phyloP scores from a whole-genome alignment of 2,888 invertebrate genomes.

The Amorpha juglandis region DNA sequence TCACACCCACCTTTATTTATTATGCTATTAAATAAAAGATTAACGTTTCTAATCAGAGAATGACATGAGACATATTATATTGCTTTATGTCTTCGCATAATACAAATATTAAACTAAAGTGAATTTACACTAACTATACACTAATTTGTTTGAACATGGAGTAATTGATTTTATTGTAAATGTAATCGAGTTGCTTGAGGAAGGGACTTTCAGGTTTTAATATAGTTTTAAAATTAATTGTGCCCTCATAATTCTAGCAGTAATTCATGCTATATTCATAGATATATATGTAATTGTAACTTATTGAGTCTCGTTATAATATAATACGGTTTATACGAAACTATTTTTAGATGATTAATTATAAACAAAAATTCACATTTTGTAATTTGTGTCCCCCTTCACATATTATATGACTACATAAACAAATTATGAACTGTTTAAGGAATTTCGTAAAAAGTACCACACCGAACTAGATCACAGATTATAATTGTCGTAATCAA shows the following conservation, averaged over 20 bases:
- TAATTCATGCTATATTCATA: background rate
- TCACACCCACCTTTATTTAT: background rate
- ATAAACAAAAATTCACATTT: background rate
- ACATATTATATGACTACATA: background rate
- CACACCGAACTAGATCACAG: slow-evolving; percentile 1
- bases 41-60: background rate
- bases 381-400: no score
- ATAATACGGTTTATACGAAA: background rate
- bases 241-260: background rate
- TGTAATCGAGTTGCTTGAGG: slow-evolving; percentile 1
- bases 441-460: background rate
- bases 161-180: slow-evolving; percentile 5
- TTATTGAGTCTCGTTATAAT: background rate
- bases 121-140: slow-evolving; percentile 19
- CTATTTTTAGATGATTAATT: background rate
- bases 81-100: slow-evolving; percentile 4
- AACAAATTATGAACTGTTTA: background rate
- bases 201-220: background rate
- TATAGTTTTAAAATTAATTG: background rate
- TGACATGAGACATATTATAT: slow-evolving; percentile 13
- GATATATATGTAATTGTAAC: background rate
- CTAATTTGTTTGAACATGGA: background rate
- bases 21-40: slow-evolving; percentile 8
- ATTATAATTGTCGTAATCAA: slow-evolving; percentile 11
- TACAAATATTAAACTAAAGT: slow-evolving; percentile 11